Percentiles rank a stretch among this genome's conserved stretches.
phyloP scores from a whole-genome alignment of 2,797 vertebrate genomes.

The Eurystomus glaucurus region DNA sequence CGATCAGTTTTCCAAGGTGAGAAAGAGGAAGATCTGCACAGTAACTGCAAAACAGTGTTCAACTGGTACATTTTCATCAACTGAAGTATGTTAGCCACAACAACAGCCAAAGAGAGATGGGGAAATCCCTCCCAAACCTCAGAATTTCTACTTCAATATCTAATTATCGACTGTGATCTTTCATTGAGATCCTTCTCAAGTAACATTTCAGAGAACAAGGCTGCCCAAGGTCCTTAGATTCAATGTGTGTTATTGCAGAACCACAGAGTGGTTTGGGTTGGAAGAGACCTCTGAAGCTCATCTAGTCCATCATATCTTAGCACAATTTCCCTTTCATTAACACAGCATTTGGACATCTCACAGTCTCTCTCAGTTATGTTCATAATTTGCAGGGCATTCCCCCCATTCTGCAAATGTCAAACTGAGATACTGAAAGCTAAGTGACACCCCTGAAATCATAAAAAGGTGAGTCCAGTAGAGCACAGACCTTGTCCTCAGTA shows the following conservation, averaged over 20 bases:
- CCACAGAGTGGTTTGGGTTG: not conserved
- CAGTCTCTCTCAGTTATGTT: not conserved
- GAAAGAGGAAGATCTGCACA: not conserved
- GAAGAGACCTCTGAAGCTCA: not conserved
- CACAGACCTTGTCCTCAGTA: not conserved
- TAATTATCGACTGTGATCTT: not conserved
- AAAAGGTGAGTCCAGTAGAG: not conserved
- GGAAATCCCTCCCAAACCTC: not conserved
- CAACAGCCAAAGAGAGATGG: not conserved
- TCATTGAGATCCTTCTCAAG: not conserved
- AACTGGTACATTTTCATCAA: rapidly evolving
- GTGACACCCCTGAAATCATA: not conserved
- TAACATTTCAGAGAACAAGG: not conserved
- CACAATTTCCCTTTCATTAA: not conserved
- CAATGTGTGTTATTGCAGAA: rapidly evolving
- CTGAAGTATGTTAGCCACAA: not conserved
- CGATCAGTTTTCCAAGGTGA: not conserved
- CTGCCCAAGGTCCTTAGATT: not conserved
- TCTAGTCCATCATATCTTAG: not conserved
- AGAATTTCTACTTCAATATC: not conserved
- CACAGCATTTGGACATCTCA: not conserved
- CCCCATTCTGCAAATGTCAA: not conserved
- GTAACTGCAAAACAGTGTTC: not conserved
- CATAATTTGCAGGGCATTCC: not conserved
- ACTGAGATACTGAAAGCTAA: not conserved